These are phyloP conservation scores for Leptodactylus fuscus DNA, from an alignment of 2,113 vertebrate genomes.

Conservation along the genomic window DNA sequence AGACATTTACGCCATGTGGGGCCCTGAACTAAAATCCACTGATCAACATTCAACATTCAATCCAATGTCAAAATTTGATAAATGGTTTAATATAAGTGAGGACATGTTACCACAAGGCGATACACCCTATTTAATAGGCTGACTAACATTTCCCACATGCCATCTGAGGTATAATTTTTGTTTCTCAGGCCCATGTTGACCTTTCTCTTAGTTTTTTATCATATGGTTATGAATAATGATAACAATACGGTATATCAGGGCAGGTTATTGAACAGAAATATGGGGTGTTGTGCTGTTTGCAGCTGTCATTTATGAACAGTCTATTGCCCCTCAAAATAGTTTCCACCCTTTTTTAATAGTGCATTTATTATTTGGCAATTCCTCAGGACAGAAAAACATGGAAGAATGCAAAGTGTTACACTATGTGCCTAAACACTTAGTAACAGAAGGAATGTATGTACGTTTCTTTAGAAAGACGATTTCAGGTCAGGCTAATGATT, in stretches of 20 bases:
- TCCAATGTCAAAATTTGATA: no score
- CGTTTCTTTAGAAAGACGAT: conserved; percentile 7
- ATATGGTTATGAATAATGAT: not conserved
- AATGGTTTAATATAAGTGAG: no score
- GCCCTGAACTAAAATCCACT: no score
- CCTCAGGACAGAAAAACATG: not conserved
- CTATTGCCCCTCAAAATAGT: not conserved
- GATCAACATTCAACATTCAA: no score
- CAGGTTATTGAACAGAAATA: no score
- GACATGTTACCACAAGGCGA: no score
- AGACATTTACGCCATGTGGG: no score
- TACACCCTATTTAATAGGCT: not conserved
- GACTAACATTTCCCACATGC: not conserved
- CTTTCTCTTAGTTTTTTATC: not conserved
- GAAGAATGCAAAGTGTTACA: not conserved
- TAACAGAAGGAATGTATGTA: not conserved
- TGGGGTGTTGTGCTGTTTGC: not conserved
- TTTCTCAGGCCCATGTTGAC: not conserved
- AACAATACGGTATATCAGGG: not conserved
- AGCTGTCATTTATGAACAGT: not conserved
- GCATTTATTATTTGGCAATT: not conserved
- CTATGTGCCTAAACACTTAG: not conserved
- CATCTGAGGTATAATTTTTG: not conserved
- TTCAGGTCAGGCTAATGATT: conserved; percentile 24
- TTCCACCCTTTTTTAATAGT: not conserved